These are phyloP conservation scores for Gambelia wislizenii DNA, from an alignment of 2,797 vertebrate species.

Conservation along the genomic window DNA sequence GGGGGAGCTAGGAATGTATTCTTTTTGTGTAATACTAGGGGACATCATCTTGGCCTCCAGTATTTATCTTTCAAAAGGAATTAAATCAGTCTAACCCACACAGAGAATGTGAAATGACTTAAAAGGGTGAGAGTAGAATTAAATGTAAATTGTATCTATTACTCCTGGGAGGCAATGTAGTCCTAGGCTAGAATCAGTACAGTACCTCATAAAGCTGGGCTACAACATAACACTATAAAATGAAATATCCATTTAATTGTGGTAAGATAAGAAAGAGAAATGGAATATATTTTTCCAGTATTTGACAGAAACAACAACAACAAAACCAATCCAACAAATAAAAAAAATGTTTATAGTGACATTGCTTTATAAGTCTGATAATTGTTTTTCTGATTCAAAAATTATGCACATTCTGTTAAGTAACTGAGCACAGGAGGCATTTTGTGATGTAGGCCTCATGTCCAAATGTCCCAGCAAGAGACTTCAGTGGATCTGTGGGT, in stretches of 20 bases:
- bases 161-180: constrained; percentile 38
- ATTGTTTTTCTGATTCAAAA: not conserved
- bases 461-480: no score
- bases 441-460: no score
- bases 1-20: not conserved
- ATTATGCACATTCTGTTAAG: not conserved
- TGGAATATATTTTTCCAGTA: constrained; percentile 22
- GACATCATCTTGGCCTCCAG: constrained; percentile 24
- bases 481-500: no score
- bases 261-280: constrained; percentile 8
- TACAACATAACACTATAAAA: constrained; percentile 3
- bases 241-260: constrained; percentile 33
- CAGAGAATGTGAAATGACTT: constrained; percentile 46
- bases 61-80: constrained; percentile 56
- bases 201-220: not conserved
- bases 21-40: constrained; percentile 45
- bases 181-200: not conserved
- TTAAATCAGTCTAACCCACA: constrained; percentile 46
- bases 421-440: not conserved
- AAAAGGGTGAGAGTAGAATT: not conserved
- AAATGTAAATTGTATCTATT: constrained; percentile 54
- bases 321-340: constrained; percentile 2
- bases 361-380: not conserved
- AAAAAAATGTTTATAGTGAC: constrained; percentile 2
- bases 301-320: not conserved